These are phyloP conservation scores for Echinops telfairi DNA, from an alignment of 2,113 vertebrate species.

Conservation along the genomic window DNA sequence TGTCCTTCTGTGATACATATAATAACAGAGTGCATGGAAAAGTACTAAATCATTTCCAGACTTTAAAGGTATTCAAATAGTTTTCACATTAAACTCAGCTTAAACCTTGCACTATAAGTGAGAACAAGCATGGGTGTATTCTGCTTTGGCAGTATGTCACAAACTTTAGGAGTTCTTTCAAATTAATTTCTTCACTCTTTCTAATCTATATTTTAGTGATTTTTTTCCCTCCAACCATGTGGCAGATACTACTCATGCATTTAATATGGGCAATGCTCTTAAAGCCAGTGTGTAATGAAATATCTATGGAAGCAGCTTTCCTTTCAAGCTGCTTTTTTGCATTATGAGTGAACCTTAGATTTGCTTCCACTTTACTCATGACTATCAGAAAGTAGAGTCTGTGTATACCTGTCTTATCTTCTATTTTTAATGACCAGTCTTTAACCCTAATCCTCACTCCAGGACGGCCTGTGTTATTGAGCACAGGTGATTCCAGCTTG, in stretches of 20 bases:
- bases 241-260: background rate
- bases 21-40: slow-evolving; percentile 22
- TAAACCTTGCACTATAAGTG: background rate
- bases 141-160: background rate
- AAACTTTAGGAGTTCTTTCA: slow-evolving; percentile 40
- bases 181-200: slow-evolving; percentile 55
- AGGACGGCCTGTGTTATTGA: background rate
- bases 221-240: background rate
- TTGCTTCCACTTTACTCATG: slow-evolving; percentile 57
- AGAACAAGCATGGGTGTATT: background rate
- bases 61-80: slow-evolving; percentile 45
- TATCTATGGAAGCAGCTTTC: background rate
- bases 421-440: background rate
- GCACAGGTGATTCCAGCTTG: background rate
- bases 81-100: slow-evolving; percentile 55
- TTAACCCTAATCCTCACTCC: slow-evolving; percentile 10
- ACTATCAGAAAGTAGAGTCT: slow-evolving; percentile 49
- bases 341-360: background rate
- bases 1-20: slow-evolving; percentile 27
- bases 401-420: slow-evolving; percentile 51
- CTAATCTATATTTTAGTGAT: slow-evolving; percentile 49
- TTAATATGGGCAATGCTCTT: slow-evolving; percentile 27
- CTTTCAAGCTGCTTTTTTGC: slow-evolving; percentile 31
- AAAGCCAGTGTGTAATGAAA: slow-evolving; percentile 7
- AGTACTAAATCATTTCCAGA: slow-evolving; percentile 63